Base-by-base conservation (phyloP, 2,888 invertebrate species). In the Rhagophthalmus giganteus region DNA sequence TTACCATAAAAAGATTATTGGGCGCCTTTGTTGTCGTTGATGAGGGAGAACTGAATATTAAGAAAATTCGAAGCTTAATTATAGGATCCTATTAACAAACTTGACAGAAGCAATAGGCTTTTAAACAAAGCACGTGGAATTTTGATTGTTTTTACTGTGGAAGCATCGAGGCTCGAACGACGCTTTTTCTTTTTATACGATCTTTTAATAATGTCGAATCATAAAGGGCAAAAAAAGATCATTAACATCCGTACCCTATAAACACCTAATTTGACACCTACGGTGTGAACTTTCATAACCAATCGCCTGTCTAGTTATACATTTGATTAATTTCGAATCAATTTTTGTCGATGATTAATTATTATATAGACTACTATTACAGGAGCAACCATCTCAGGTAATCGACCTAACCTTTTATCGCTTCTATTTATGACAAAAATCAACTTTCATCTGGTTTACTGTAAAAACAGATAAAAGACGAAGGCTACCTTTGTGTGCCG, bases 251-350 rank as follows among this genome's bases (percentile, higher is more conserved):
- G 47, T 35, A 51, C 62, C 58, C 63, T 66, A 65, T 69, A 69
- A 71, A 67, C 68, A 70, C 66, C 71, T 73, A 73, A 72, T 72
- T 73, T 73, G 71, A 74, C 74, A 69, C 74, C 73, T 67, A 70
- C 71, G 70, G 74, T 69, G 73, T 71, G 72, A 71, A 72, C 71
- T 68, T 63, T 73, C 70, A 71, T 68, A 72, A 68, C 70, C 74
- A 74, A 74, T 75, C 74, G 74, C 72, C 74, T 75, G 74, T 74
- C 74, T 75, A 69, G 74, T 75, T 75, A 74, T 71, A 71, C 67
- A 72, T 74, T 74, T 75, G 74, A 74, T 75, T 75, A 74, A 75
- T 75, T 74, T 75, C 73, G 74, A 74, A 74, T 75, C 74, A 72
- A 72, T 73, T 74, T 70, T 70, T 67, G 59, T 50, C 59, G 66